Base-by-base conservation (phyloP, 2,888 invertebrate species). In the Helleia helle region DNA sequence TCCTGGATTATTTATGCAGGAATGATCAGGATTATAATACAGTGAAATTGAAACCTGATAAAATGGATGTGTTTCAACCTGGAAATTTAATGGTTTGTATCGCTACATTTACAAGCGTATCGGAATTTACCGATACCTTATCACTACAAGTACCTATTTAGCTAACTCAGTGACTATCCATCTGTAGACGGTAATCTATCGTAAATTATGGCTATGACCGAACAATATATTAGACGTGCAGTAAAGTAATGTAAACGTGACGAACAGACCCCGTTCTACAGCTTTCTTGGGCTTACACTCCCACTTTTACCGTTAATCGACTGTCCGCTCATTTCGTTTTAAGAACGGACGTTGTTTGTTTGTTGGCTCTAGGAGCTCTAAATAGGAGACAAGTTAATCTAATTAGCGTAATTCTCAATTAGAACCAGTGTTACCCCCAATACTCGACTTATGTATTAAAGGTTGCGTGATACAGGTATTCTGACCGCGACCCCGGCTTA, bases 251-350 rank as follows among this genome's bases (percentile, higher is more conserved):
- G 77, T 58, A 64, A 64, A 58, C 59, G 58, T 61, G 59, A 61
- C 59, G 59, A 64, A 58, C 65, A 63, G 59, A 71, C 65, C 74
- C 68, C 62, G 79, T 66, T 68, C 51, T 62, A 65, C 79, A 66
- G 74, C 83, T 84, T 84, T 84, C 80, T 65, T 77, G 68, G 67
- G 61, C 61, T 69, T 66, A 59, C 66, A 64, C 71, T 72, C 66
- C 68, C 62, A 76, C 83, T 75, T 83, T 81, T 84, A 84, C 83
- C 80, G 84, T 83, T 83, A 80, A 58, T 62, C 41, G 41, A 42
- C 42, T 47, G 45, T 38, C 40, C 76, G 71, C 71, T 80, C 83
- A 83, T 83, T 83, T 83, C 69, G 64, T 68, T 74, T 71, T 54
- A 66, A 69, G 70, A 64, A 64, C 66, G 66, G 63, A 62, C 71